Base-by-base conservation (phyloP, 1,140 invertebrate species). In the Drosophila kepulauana region DNA sequence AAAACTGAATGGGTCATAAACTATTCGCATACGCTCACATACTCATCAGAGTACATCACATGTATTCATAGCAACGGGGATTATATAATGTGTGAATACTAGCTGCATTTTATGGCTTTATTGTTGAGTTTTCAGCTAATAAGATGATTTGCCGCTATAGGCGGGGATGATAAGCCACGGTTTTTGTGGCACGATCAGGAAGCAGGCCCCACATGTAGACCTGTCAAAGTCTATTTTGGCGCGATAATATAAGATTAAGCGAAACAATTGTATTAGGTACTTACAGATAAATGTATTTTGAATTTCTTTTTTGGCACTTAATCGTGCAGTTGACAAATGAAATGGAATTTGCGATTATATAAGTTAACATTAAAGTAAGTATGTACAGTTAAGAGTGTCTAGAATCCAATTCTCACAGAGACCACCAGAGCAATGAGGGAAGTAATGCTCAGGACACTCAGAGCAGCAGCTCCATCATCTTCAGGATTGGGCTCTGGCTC, bases 301-400 rank as follows among this genome's bases (percentile, higher is more conserved):
- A 67, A 79, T 87, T 87, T 68, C 72, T 43, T 87, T 87, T 68
- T 77, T 43, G 41, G 74, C 78, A 85, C 81, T 75, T 64, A 35
- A 69, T 67, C 35, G 15, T 20, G 28, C 35, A 52, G 41, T 20
- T 43, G 20, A 51, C 63, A 65, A 0, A 49, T 70, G 81, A 16
- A 79, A 76, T 70, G 81, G 30, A 82, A 76, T 82, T 52, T 64
- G 62, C 48, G 46, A 52, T 86, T 87, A 82, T 80, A 88, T 88
- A 88, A 82, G 15, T 51, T 71, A 88, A 48, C 45, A 30, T 20
- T 58, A 70, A 38, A 25, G 20, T 48, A 48, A 48, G 20, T 54
- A 28, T 49, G 11, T 52, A 41, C n/a, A 57, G 35, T 30, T 62
- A 16, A 56, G 20, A 30, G 25, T 7, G 13, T 13, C 33, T 77